phyloP scores from a whole-genome alignment of 92 coral and sea anemone genomes.

The Bergia sp. region DNA sequence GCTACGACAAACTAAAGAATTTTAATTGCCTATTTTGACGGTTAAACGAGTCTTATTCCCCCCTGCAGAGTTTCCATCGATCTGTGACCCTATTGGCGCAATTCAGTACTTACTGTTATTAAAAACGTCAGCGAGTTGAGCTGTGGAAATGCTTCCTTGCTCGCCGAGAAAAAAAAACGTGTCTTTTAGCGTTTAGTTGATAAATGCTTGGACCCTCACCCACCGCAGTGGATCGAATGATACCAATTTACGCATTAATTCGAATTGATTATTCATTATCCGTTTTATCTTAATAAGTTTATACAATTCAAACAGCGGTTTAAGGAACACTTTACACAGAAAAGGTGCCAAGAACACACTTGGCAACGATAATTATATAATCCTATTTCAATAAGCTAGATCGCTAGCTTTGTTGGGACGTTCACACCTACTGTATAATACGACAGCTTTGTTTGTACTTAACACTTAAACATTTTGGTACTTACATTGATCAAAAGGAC shows the following conservation, averaged over 20 bases:
- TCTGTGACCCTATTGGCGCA: slow-evolving; percentile 66
- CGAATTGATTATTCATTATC: slow-evolving; percentile 8
- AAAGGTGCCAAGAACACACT: background rate
- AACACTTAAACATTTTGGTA: background rate
- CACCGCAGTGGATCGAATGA: slow-evolving; percentile 14
- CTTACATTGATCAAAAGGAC: background rate
- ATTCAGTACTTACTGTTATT: slow-evolving; percentile 16
- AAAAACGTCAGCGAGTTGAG: slow-evolving; percentile 16
- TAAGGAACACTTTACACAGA: background rate
- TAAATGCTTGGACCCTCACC: background rate
- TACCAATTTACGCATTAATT: slow-evolving; percentile 28
- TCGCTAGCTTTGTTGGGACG: slow-evolving; percentile 22
- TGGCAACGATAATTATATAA: slow-evolving; percentile 50
- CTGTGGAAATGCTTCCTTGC: slow-evolving; percentile 41
- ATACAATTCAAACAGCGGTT: slow-evolving; percentile 18
- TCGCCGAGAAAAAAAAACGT: background rate
- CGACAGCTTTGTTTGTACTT: background rate
- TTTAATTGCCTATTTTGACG: slow-evolving; percentile 95
- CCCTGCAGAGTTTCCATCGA: slow-evolving; percentile 76
- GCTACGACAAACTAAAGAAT: slow-evolving; percentile 77
- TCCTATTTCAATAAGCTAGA: slow-evolving; percentile 56
- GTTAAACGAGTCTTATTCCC: slow-evolving; percentile 82
- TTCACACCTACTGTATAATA: slow-evolving; percentile 3
- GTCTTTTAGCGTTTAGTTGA: slow-evolving; percentile 5
- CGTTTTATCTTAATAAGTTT: slow-evolving; percentile 31